Percentiles rank a stretch among this genome's conserved stretches.
These are phyloP conservation scores for Archocentrus centrarchus DNA, from an alignment of 2,113 vertebrate genomes.

Conservation along the genomic window DNA sequence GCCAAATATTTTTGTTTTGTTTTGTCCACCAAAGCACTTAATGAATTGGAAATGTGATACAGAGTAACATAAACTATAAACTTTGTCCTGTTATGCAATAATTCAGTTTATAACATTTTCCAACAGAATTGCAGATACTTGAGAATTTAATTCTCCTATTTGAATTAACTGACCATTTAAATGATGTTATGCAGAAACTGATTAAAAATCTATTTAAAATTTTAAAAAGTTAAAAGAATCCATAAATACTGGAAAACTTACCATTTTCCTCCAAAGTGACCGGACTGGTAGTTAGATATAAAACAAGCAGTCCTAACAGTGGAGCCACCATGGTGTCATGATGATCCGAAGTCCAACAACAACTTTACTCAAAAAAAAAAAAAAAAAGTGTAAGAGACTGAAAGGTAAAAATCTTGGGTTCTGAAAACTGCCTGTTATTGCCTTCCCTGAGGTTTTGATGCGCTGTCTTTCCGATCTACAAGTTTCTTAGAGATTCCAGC, in stretches of 20 bases:
- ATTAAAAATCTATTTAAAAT: not conserved
- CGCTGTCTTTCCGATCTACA: not conserved
- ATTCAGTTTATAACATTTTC: not conserved
- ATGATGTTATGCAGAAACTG: not conserved
- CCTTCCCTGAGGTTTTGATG: not conserved
- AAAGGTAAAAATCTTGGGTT: not conserved
- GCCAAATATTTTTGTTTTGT: not conserved
- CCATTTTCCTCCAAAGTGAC: conserved; percentile 25
- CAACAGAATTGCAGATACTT: not conserved
- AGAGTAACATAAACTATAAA: not conserved
- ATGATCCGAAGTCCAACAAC: conserved; percentile 59
- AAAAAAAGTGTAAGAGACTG: not conserved
- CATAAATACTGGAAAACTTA: conserved; percentile 21
- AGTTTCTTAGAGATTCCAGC: conserved; percentile 32
- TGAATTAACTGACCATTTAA: not conserved
- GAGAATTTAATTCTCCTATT: not conserved
- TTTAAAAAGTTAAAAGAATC: not conserved
- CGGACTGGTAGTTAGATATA: conserved; percentile 47
- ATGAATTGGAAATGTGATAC: not conserved
- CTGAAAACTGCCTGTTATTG: not conserved
- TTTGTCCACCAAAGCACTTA: not conserved
- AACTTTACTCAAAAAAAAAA: conserved; percentile 6
- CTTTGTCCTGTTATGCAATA: not conserved
- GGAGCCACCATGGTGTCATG: conserved; percentile 78
- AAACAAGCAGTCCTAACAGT: conserved; percentile 63